phyloP scores from a whole-genome alignment of 1,140 invertebrate genomes.

The Drosophila pachea region DNA sequence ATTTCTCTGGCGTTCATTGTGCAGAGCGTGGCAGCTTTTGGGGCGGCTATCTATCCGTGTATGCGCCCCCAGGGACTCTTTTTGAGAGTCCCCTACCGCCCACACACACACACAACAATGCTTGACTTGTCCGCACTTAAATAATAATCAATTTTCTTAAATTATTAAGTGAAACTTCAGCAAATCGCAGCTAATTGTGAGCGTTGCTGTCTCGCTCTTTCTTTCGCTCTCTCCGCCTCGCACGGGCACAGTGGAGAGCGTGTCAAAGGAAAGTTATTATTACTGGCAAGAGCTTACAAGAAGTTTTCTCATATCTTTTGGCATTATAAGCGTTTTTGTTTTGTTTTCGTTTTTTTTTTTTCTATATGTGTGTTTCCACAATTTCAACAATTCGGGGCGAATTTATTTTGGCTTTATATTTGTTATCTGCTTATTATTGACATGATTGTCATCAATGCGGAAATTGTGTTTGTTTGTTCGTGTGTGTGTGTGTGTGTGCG shows the following conservation, averaged over 20 bases:
- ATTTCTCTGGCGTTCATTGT: conserved; percentile 66
- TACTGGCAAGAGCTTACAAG: conserved; percentile 27
- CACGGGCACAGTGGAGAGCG: background rate
- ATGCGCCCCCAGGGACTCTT: conserved; percentile 42
- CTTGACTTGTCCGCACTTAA: conserved; percentile 66
- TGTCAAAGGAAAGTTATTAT: conserved; percentile 48
- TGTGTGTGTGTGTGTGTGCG: background rate
- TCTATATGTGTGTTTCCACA: too few relatives aligned
- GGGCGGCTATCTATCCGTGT: conserved; percentile 53
- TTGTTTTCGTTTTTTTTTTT: too few relatives aligned
- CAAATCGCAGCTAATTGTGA: conserved; percentile 57
- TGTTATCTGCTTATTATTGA: conserved; percentile 49
- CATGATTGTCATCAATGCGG: conserved; percentile 57
- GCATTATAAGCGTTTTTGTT: conserved; percentile 12
- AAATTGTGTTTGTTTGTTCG: background rate
- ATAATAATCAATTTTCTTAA: conserved; percentile 77
- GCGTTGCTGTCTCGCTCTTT: conserved; percentile 4
- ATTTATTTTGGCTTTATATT: conserved; percentile 52
- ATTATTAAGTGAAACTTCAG: conserved; percentile 60
- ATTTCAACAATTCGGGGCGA: background rate
- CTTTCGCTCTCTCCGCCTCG: too few relatives aligned
- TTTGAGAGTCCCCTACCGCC: conserved; percentile 16
- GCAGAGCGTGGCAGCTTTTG: conserved; percentile 4
- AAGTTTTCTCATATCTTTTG: conserved; percentile 64
- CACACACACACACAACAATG: conserved; percentile 20